phyloP scores from a whole-genome alignment of 23 tunicate species.

The Ascidia mentula region DNA sequence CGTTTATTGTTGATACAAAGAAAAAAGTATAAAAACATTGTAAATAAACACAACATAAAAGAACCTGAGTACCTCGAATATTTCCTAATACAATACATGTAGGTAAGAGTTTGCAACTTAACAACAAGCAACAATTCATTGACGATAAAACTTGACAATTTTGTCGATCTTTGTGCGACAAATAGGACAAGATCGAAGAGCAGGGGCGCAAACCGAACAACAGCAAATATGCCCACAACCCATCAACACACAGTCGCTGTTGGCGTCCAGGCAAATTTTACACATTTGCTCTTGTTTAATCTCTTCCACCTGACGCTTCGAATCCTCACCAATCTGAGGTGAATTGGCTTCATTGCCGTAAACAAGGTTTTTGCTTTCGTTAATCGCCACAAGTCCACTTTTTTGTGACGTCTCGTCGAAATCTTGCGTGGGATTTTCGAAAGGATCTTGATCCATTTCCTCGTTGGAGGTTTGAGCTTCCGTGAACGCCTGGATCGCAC shows the following conservation, averaged over 20 bases:
- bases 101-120: no score
- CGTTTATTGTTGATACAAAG: no score
- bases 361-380: neutral
- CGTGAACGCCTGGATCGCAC: neutral
- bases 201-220: constrained; percentile 58
- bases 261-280: constrained; percentile 61
- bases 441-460: neutral
- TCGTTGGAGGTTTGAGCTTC: neutral
- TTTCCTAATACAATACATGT: no score
- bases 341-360: neutral
- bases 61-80: no score
- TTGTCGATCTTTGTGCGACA: constrained; percentile 59
- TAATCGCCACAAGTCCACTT: neutral
- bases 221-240: constrained; percentile 72
- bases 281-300: constrained; percentile 46
- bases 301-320: neutral
- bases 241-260: constrained; percentile 50
- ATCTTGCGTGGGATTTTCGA: no score
- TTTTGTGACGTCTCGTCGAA: neutral
- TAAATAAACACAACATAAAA: no score
- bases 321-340: neutral
- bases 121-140: no score
- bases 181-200: constrained; percentile 62
- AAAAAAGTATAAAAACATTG: no score
- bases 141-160: constrained; percentile 50